A percentile compares a stretch with the other conserved stretches of the same genome.
Evolutionary conservation across 2,797 vertebrate genomes (phyloP).

Genomic region (Pempheris klunzingeri): DNA sequence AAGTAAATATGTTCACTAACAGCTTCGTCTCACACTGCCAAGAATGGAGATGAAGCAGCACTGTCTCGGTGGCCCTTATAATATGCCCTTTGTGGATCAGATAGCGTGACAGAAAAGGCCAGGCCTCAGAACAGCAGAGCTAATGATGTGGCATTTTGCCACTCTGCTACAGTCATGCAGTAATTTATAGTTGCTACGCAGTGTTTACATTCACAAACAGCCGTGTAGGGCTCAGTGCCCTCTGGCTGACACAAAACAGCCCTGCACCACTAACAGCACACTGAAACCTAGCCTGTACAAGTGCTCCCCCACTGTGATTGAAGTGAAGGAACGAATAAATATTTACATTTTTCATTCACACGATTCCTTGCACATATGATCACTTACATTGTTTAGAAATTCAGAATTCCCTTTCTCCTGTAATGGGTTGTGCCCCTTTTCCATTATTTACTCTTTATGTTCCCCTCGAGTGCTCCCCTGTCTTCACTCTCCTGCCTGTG

Average conservation of each 20-base stretch:
- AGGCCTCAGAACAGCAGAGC: constrained; percentile 48
- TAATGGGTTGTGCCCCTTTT: constrained; percentile 21
- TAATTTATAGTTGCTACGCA: constrained; percentile 69
- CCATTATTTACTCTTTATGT: constrained; percentile 21
- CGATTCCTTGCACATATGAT: constrained; percentile 29
- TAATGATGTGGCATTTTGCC: constrained; percentile 75
- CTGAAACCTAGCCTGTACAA: constrained; percentile 26
- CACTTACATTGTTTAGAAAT: constrained; percentile 44
- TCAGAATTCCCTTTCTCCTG: constrained; percentile 21
- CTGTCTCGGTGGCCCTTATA: constrained; percentile 35
- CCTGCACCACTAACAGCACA: constrained; percentile 39
- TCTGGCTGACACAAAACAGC: constrained; percentile 65
- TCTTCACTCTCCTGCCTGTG: constrained; percentile 51
- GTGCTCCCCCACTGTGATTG: constrained; percentile 15
- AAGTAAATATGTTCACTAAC: constrained; percentile 11
- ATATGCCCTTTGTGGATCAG: constrained; percentile 65
- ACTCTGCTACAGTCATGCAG: constrained; percentile 54
- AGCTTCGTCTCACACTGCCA: constrained; percentile 23
- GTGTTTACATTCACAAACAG: constrained; percentile 76
- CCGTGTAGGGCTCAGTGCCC: constrained; percentile 47
- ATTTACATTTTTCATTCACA: constrained; percentile 64
- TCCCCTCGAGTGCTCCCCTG: constrained; percentile 16
- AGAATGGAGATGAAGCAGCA: constrained; percentile 9
- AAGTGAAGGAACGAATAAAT: constrained; percentile 62
- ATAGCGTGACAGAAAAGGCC: constrained; percentile 61